phyloP scores from a whole-genome alignment of 2,888 invertebrate genomes.

The Oxycera nigricornis region DNA sequence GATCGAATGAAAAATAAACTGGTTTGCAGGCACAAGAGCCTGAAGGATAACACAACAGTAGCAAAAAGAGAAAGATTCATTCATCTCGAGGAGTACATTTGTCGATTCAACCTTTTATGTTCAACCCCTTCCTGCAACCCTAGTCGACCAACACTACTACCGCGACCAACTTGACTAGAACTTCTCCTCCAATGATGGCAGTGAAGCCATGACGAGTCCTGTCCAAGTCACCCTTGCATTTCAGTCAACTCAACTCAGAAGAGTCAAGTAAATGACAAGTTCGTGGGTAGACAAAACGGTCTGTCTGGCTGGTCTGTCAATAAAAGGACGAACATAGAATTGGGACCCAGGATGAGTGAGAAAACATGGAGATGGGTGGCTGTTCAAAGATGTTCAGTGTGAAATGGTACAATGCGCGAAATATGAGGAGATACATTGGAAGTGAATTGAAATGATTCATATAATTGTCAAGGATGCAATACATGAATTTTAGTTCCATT shows the following conservation, averaged over 20 bases:
- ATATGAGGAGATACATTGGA: too few relatives aligned
- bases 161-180: neutral
- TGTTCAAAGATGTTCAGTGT: too few relatives aligned
- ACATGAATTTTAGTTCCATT: too few relatives aligned
- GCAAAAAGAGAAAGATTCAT: constrained; percentile 29
- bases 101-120: constrained; percentile 13
- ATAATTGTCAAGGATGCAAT: too few relatives aligned
- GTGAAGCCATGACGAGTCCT: constrained; percentile 26
- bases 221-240: constrained; percentile 43
- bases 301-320: neutral
- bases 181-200: constrained; percentile 17
- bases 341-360: neutral
- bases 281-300: neutral
- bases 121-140: neutral
- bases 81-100: constrained; percentile 16
- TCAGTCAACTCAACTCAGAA: constrained; percentile 41
- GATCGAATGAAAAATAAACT: neutral
- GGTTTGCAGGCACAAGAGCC: neutral
- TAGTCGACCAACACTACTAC: too few relatives aligned
- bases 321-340: neutral
- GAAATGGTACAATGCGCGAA: too few relatives aligned
- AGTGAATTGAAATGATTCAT: too few relatives aligned
- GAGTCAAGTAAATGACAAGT: constrained; percentile 27
- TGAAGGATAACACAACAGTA: neutral
- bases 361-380: neutral